phyloP scores from a whole-genome alignment of 2,888 invertebrate species.

The Agrilus mali region DNA sequence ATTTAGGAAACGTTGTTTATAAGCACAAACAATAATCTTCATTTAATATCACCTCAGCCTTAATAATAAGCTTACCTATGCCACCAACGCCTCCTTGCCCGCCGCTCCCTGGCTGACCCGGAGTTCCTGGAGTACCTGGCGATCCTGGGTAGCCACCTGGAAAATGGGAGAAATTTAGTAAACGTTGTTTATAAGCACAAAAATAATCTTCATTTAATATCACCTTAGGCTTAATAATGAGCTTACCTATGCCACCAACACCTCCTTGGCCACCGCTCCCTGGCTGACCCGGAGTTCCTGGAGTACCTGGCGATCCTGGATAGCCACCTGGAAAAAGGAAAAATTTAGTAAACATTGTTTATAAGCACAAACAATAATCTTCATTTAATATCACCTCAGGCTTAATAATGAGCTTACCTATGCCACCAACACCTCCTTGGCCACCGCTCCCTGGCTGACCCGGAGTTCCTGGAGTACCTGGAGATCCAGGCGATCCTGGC shows the following conservation, averaged over 20 bases:
- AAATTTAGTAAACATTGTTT: conserved; percentile 40
- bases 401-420: background rate
- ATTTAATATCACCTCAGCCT: too few species aligned
- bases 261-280: conserved; percentile 1
- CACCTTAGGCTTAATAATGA: too few species aligned
- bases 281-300: conserved; percentile 29
- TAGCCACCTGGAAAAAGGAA: conserved; percentile 38
- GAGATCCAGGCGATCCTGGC: conserved; percentile 41
- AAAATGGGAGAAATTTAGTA: conserved; percentile 56
- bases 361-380: too few species aligned
- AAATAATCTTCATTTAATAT: too few species aligned
- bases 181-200: too few species aligned
- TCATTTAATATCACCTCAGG: too few species aligned
- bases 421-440: conserved; percentile 2
- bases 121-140: conserved; percentile 3
- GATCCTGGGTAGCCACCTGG: conserved; percentile 26
- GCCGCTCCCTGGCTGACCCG: conserved; percentile 2
- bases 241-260: conserved; percentile 1
- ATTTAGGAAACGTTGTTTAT: too few species aligned
- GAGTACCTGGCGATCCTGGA: conserved; percentile 50
- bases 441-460: conserved; percentile 34
- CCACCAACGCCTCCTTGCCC: too few species aligned
- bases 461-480: conserved; percentile 63
- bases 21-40: too few species aligned
- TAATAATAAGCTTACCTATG: too few species aligned